A percentile compares a stretch with the other conserved stretches of the same genome.
These are phyloP conservation scores for Drosophila eohydei DNA, from an alignment of 2,888 invertebrate species.

Conservation along the genomic window DNA sequence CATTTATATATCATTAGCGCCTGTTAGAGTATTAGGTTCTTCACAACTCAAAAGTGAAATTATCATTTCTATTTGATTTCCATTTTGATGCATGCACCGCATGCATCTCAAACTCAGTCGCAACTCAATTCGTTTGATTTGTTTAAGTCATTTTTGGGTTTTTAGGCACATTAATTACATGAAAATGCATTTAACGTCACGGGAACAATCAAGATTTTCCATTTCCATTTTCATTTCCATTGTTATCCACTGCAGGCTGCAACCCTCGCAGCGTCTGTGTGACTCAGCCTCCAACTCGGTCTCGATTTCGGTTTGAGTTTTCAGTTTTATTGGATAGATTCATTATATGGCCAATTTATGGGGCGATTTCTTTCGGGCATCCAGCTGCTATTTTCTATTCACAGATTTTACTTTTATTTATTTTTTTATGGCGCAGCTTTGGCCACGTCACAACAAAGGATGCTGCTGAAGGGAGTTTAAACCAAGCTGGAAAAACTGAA, in stretches of 20 bases:
- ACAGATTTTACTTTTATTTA: conserved; percentile 55
- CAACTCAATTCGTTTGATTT: conserved; percentile 56
- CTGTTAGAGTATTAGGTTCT: not conserved
- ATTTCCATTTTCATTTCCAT: conserved; percentile 44
- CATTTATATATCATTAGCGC: not conserved
- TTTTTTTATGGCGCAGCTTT: conserved; percentile 59
- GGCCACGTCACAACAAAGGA: conserved; percentile 55
- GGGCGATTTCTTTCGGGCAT: conserved; percentile 43
- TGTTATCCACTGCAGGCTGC: conserved; percentile 49
- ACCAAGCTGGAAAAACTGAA: conserved; percentile 32
- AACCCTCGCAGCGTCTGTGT: conserved; percentile 51
- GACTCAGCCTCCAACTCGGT: conserved; percentile 7
- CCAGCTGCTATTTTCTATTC: conserved; percentile 58
- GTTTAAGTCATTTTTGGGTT: conserved; percentile 65
- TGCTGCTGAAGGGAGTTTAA: conserved; percentile 49
- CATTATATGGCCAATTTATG: conserved; percentile 62
- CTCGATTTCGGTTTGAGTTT: conserved; percentile 28
- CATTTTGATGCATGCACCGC: conserved; percentile 49
- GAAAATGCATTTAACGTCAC: conserved; percentile 76
- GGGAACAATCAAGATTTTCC: conserved; percentile 51
- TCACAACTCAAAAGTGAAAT: not conserved
- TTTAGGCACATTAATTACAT: conserved; percentile 66
- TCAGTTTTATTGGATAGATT: conserved; percentile 57
- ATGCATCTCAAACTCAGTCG: conserved; percentile 39
- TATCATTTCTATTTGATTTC: conserved; percentile 48